Conservation (phyloP, 2,888 invertebrate genomes). For the Drosophila algonquin region DNA sequence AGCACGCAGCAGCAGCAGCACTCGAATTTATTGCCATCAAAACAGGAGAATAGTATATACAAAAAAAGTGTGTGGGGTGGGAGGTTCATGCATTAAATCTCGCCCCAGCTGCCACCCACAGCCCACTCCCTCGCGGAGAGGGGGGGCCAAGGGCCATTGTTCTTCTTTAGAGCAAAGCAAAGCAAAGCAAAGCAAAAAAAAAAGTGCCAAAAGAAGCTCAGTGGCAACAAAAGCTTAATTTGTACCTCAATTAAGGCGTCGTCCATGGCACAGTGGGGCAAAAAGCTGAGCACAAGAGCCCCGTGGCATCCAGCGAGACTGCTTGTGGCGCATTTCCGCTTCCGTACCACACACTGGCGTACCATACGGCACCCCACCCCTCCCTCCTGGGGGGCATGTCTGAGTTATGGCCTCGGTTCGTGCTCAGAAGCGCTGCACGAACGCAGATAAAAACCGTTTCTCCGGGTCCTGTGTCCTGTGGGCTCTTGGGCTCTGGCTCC, state of each 20-base stretch:
- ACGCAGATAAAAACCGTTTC: conserved; percentile 77
- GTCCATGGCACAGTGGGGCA: conserved; percentile 74
- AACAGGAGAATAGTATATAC: not conserved
- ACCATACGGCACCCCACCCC: not conserved
- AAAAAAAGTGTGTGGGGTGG: not conserved
- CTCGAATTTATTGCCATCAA: conserved; percentile 54
- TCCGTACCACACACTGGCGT: conserved; percentile 38
- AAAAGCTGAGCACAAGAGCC: conserved; percentile 45
- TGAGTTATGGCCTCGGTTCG: conserved; percentile 72
- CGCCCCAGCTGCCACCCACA: conserved; percentile 41
- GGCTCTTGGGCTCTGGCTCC: conserved; percentile 22
- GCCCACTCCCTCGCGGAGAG: not conserved
- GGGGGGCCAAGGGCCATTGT: conserved; percentile 10
- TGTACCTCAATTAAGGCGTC: conserved; percentile 82
- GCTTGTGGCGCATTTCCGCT: conserved; percentile 76
- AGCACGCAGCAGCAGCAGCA: conserved; percentile 16
- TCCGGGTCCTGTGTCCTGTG: conserved; percentile 22
- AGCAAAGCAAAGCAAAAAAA: conserved; percentile 13
- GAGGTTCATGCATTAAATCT: conserved; percentile 66
- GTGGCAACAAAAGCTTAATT: conserved; percentile 73
- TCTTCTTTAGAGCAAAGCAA: conserved; percentile 15
- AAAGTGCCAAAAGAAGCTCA: conserved; percentile 19
- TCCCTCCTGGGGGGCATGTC: conserved; percentile 23
- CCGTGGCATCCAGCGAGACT: conserved; percentile 16
- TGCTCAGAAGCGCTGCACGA: conserved; percentile 73